Conservation (phyloP, 2,888 invertebrate genomes). For the Monoplex corrugatus region DNA sequence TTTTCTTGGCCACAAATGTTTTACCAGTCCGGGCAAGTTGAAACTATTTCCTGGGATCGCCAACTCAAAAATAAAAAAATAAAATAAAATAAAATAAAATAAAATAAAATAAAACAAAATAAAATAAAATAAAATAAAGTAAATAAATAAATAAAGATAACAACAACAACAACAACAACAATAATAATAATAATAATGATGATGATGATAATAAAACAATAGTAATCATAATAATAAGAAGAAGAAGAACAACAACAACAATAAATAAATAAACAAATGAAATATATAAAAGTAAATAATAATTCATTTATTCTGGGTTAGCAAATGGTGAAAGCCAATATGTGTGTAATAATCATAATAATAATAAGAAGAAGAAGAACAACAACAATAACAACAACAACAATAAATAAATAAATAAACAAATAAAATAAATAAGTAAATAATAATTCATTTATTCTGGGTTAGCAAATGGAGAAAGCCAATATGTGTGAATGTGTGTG, state of each 20-base stretch:
- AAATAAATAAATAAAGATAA: too few species aligned
- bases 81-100: too few species aligned
- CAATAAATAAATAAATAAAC: background rate
- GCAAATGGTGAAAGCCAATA: background rate
- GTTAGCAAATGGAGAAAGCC: background rate
- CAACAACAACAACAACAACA: too few species aligned
- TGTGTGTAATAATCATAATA: too few species aligned
- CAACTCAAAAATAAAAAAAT: too few species aligned
- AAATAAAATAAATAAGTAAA: background rate
- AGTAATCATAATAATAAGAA: too few species aligned
- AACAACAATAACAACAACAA: background rate
- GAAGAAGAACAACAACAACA: background rate
- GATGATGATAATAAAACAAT: background rate
- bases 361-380: background rate
- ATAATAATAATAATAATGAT: background rate
- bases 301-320: background rate
- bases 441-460: too few species aligned
- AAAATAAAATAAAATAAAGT: too few species aligned
- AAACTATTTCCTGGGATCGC: too few species aligned
- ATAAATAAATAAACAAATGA: background rate
- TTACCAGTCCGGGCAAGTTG: too few species aligned
- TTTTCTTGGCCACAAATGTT: too few species aligned
- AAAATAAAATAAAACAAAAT: too few species aligned
- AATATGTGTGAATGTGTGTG: background rate
- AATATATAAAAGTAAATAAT: background rate